A percentile compares a stretch with the other conserved stretches of the same genome.
These are phyloP conservation scores for Pseudachorutes palmiensis DNA, from an alignment of 1,140 invertebrate genomes.

Conservation along the genomic window DNA sequence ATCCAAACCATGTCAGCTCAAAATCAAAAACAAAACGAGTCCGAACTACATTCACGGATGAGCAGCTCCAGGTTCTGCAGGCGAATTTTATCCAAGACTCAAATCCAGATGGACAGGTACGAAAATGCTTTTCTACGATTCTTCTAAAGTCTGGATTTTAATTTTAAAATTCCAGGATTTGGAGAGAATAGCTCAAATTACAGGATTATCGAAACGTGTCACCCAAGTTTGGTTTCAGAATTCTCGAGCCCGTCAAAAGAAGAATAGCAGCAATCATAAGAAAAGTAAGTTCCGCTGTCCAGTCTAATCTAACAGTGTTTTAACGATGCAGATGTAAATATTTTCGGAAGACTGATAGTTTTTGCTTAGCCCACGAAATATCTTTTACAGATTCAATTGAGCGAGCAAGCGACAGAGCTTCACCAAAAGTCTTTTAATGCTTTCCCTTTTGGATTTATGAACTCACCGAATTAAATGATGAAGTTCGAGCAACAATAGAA, in stretches of 20 bases:
- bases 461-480: background rate
- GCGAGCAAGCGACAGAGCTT: too few species aligned
- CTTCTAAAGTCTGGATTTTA: too few species aligned
- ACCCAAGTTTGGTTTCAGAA: constrained; percentile 98
- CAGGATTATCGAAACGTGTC: constrained; percentile 59
- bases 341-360: background rate
- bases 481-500: background rate
- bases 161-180: constrained; percentile 46
- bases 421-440: too few species aligned
- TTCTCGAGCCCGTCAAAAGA: constrained; percentile 94
- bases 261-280: constrained; percentile 50
- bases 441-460: too few species aligned
- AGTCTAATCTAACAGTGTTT: background rate
- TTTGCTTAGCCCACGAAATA: too few species aligned
- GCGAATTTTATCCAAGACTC: constrained; percentile 59
- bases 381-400: too few species aligned
- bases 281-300: constrained; percentile 22
- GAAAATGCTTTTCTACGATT: background rate
- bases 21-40: constrained; percentile 54
- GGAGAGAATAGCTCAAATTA: constrained; percentile 58
- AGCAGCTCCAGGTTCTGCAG: constrained; percentile 58
- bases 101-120: constrained; percentile 57
- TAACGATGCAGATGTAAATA: background rate
- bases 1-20: constrained; percentile 27
- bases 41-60: constrained; percentile 61